Evolutionary conservation across 2,113 vertebrate species (phyloP).

Genomic region (Thryonomys swinderianus): DNA sequence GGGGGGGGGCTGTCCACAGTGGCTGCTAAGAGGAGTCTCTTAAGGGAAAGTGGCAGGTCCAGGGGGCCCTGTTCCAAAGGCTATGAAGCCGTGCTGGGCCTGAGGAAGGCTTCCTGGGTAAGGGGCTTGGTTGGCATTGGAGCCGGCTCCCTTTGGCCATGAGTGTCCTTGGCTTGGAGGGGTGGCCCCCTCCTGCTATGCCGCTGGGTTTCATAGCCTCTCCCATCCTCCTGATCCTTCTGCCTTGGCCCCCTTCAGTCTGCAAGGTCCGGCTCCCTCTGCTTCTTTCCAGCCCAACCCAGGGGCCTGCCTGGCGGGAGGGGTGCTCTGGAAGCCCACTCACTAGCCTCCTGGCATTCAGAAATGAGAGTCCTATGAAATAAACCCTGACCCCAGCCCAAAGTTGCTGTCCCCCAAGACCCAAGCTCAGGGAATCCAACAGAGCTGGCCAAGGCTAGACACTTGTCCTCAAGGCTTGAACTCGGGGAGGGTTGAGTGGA

Average conservation of each 20-base stretch:
- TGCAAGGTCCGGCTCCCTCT: background rate
- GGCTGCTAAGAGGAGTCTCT: no score
- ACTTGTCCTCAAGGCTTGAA: background rate
- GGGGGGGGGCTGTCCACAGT: no score
- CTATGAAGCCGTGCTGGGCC: background rate
- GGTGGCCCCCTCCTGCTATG: background rate
- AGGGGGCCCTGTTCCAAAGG: background rate
- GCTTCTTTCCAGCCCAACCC: no score
- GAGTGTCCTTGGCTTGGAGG: background rate
- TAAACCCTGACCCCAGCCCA: background rate
- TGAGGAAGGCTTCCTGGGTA: fast-evolving
- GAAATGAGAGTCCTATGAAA: background rate
- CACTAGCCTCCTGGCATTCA: background rate
- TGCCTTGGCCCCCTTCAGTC: background rate
- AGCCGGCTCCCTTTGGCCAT: no score
- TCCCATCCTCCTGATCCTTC: background rate
- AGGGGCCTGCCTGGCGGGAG: background rate
- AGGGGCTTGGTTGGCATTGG: fast-evolving
- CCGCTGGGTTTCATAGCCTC: background rate
- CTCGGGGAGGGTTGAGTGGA: background rate
- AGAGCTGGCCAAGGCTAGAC: background rate
- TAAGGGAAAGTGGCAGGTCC: no score
- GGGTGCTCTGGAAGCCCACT: background rate
- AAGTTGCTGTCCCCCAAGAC: background rate
- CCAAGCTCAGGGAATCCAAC: background rate